These are phyloP conservation scores for Anoplophora glabripennis DNA, from an alignment of 1,140 invertebrate genomes.

Conservation along the genomic window DNA sequence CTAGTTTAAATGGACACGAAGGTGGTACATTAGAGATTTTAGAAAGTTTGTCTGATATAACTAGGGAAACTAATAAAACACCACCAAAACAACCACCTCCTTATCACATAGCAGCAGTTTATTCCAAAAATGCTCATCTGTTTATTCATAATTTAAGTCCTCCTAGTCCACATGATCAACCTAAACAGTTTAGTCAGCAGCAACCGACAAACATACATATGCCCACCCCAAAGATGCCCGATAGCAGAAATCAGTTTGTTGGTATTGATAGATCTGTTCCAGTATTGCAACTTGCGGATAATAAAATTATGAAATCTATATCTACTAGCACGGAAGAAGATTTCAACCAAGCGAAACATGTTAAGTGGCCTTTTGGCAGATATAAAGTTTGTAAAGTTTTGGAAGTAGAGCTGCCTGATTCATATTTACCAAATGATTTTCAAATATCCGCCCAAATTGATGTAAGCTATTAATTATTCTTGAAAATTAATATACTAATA, in stretches of 20 bases:
- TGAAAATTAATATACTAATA: not conserved
- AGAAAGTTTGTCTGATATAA: conserved; percentile 20
- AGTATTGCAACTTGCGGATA: conserved; percentile 15
- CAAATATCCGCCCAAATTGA: conserved; percentile 33
- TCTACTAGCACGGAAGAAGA: conserved; percentile 19
- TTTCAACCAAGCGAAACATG: conserved; percentile 6
- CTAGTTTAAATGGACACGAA: conserved; percentile 29
- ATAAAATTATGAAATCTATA: conserved; percentile 14
- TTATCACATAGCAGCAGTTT: conserved; percentile 67
- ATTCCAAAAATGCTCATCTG: conserved; percentile 62
- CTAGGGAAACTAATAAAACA: conserved; percentile 18
- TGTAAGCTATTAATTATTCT: conserved; percentile 25
- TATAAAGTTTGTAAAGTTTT: conserved; percentile 37
- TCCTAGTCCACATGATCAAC: conserved; percentile 38
- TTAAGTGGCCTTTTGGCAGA: conserved; percentile 36
- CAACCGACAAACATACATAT: conserved; percentile 44
- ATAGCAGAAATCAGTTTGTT: conserved; percentile 24
- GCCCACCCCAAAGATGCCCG: conserved; percentile 36
- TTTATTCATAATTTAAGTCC: conserved; percentile 31
- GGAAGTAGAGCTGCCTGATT: conserved; percentile 33
- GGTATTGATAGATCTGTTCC: conserved; percentile 1
- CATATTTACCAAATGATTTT: conserved; percentile 30
- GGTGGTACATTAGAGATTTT: conserved; percentile 22
- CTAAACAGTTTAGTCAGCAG: conserved; percentile 46
- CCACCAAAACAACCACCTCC: conserved; percentile 57